Percentiles rank a stretch among this genome's conserved stretches.
phyloP scores from a whole-genome alignment of 2,797 vertebrate species.

The Hippopotamyrus pictus region DNA sequence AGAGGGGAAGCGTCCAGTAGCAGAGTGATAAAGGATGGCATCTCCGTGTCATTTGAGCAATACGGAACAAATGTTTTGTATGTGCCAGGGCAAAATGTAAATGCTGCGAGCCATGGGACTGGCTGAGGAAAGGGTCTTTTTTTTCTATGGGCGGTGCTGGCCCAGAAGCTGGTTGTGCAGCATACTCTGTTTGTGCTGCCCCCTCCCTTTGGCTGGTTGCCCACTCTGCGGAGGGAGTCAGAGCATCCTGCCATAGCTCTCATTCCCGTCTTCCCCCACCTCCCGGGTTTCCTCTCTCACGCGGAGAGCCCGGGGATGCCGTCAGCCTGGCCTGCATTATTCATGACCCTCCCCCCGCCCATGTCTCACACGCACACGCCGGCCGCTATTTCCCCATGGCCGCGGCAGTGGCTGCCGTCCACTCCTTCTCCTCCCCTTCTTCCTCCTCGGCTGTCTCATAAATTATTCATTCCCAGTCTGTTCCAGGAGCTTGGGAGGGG shows the following conservation, averaged over 20 bases:
- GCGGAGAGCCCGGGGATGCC: neutral
- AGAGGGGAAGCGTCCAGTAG: neutral
- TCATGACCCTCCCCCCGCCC: neutral
- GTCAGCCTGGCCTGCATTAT: slow-evolving; percentile 16
- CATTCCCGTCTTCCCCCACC: neutral
- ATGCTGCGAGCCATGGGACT: neutral
- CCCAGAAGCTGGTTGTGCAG: neutral
- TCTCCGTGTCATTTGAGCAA: neutral
- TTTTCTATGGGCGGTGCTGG: neutral
- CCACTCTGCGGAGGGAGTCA: neutral
- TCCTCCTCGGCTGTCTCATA: neutral
- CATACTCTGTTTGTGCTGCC: neutral
- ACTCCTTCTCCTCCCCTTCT: neutral
- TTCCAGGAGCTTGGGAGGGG: neutral
- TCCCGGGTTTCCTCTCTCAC: neutral
- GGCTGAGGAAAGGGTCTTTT: neutral
- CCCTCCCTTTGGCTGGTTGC: neutral
- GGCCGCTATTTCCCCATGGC: neutral
- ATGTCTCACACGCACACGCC: neutral
- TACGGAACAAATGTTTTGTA: neutral
- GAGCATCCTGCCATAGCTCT: neutral
- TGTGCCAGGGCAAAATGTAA: neutral
- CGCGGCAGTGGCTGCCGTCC: neutral
- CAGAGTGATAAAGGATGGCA: neutral
- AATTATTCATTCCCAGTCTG: slow-evolving; percentile 1